phyloP scores from a whole-genome alignment of 2,888 invertebrate genomes.

The Tipula vernalis region DNA sequence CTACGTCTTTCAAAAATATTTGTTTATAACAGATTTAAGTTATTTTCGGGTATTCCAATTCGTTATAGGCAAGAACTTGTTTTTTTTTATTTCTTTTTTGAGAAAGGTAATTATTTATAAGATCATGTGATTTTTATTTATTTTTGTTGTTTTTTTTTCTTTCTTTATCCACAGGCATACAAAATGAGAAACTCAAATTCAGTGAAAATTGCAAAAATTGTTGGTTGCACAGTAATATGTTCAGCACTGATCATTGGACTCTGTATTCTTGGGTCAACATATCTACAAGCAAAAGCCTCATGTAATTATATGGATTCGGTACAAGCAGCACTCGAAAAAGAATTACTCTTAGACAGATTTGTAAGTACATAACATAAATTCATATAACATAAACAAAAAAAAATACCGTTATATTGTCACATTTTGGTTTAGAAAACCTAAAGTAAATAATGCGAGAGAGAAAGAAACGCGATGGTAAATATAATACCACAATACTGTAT shows the following conservation, averaged over 20 bases:
- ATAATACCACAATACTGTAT: neutral
- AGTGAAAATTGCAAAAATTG: conserved; percentile 77
- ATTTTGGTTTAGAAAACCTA: neutral
- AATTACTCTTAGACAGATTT: conserved; percentile 47
- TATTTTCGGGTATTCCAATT: neutral
- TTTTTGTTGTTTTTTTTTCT: conserved; percentile 15
- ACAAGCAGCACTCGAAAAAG: conserved; percentile 56
- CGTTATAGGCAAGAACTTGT: neutral
- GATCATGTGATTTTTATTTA: conserved; percentile 8
- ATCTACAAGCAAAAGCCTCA: conserved; percentile 67
- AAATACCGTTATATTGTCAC: neutral
- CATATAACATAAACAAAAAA: neutral
- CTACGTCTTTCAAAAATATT: neutral
- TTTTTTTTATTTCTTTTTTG: neutral
- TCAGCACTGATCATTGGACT: conserved; percentile 70
- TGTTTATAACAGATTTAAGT: neutral
- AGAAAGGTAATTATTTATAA: neutral
- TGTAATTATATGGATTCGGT: conserved; percentile 49
- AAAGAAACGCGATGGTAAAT: neutral
- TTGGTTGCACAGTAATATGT: conserved; percentile 68
- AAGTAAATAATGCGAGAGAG: neutral
- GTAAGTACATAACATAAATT: neutral
- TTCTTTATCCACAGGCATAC: conserved; percentile 53
- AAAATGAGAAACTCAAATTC: conserved; percentile 57
- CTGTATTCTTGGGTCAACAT: conserved; percentile 72